Base-by-base conservation (phyloP, 2,797 vertebrate species). In the Melanogrammus aeglefinus region DNA sequence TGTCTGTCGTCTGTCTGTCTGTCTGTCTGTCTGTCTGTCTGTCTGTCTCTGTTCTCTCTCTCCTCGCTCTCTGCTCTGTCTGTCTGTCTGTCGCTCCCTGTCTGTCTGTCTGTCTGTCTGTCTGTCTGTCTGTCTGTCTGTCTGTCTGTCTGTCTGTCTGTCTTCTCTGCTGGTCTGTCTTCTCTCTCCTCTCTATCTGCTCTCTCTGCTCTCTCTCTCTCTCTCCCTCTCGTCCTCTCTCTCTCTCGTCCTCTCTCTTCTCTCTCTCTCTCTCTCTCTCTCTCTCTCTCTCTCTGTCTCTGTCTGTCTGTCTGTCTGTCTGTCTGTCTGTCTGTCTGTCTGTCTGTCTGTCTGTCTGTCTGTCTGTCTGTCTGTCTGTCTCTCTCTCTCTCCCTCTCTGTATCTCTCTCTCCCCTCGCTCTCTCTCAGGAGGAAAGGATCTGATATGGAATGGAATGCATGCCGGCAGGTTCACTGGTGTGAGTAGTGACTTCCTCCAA, bases 311-410 rank as follows among this genome's bases (percentile, higher is more conserved):
- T 80, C 35, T 66, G 5, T n/a, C 21, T 66, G 0, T 27, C 21
- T 27, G 2, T 27, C 63, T 8, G 5, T 27, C 63, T 27, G 2
- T 10, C 63, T 66, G 5, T n/a, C 63, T 79, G 75, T 7, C 76
- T 73, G 39, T 57, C 75, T 78, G 74, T 77, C 78, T 71, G 57
- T 75, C 73, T 14, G 12, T 57, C 33, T 63, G 47, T 39, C 71
- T 82, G 73, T 51, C 78, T 79, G 78, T 81, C 80, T 77, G 41
- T 76, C 80, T 85, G 82, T 85, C 87, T 91, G 86, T 90, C 83
- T 82, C 74, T 72, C 66, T 29, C 36, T 41, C 63, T 82, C 82
- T 33, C 75, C 79, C 7, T 80, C 18, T 71, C 29, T 29, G 6
- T 71, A 6, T 33, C 27, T 33, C 24, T 33, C 69, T 5, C 69